These are phyloP conservation scores for Drosophila sturtevanti DNA, from an alignment of 1,140 invertebrate genomes.

Conservation along the genomic window DNA sequence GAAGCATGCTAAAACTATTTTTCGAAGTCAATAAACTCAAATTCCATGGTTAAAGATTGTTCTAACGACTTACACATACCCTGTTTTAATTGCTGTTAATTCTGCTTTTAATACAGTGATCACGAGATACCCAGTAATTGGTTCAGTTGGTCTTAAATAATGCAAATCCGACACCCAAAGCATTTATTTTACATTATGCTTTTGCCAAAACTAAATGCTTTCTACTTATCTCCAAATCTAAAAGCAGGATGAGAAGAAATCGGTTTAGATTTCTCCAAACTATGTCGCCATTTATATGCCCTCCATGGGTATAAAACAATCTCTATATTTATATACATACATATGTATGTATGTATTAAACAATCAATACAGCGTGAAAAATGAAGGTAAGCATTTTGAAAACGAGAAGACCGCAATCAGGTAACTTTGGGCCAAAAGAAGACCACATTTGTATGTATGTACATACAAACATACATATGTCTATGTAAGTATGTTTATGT, in stretches of 20 bases:
- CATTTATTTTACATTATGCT: too few relatives aligned
- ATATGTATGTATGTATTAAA: conserved; percentile 63
- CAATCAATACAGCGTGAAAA: conserved; percentile 57
- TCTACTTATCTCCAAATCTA: too few relatives aligned
- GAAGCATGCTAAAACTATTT: conserved; percentile 59
- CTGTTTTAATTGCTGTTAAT: neutral
- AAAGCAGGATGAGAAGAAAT: too few relatives aligned
- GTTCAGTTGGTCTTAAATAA: too few relatives aligned
- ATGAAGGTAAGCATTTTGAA: conserved; percentile 29
- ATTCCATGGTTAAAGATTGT: neutral
- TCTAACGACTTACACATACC: neutral
- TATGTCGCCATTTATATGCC: neutral
- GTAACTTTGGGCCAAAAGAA: conserved; percentile 13
- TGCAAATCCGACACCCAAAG: too few relatives aligned
- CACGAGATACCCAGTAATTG: too few relatives aligned
- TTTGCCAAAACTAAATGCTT: too few relatives aligned
- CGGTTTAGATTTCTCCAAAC: neutral
- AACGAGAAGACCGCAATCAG: conserved; percentile 15
- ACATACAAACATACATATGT: conserved; percentile 35
- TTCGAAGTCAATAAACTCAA: conserved; percentile 75
- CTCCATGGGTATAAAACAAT: neutral
- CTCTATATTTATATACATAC: too few relatives aligned
- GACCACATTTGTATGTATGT: neutral
- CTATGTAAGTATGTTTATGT: conserved; percentile 13
- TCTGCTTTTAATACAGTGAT: too few relatives aligned